phyloP scores from a whole-genome alignment of 2,113 vertebrate species.

The Aegypius monachus region DNA sequence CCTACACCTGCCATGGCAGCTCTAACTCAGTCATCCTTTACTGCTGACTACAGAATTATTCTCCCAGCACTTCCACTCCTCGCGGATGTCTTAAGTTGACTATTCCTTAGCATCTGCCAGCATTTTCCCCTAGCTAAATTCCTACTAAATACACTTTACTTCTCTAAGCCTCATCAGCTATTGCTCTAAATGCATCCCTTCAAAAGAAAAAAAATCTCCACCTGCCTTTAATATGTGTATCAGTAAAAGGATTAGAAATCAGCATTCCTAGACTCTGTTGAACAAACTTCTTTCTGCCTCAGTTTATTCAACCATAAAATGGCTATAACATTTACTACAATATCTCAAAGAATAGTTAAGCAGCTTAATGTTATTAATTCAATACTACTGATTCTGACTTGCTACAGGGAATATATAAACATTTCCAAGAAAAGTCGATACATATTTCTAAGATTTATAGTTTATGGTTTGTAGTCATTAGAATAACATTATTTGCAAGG shows the following conservation, averaged over 20 bases:
- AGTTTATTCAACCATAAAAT: slow-evolving; percentile 11
- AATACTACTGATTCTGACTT: background rate
- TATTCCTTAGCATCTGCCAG: slow-evolving; percentile 1
- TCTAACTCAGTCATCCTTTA: background rate
- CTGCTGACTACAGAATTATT: background rate
- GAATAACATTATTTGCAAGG: background rate
- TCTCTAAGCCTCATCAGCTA: background rate
- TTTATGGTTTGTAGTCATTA: background rate
- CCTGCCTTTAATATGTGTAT: background rate
- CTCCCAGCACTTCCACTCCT: background rate
- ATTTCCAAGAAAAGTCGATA: background rate
- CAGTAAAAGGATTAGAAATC: background rate
- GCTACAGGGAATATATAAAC: background rate
- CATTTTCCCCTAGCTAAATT: background rate
- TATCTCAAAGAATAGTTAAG: slow-evolving; percentile 3
- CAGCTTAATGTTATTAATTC: background rate
- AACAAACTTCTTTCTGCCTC: background rate
- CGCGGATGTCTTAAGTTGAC: slow-evolving; percentile 17
- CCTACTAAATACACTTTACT: background rate
- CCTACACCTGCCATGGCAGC: background rate
- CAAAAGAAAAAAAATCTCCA: background rate
- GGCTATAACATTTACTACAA: background rate
- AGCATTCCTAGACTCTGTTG: background rate
- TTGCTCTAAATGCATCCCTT: background rate
- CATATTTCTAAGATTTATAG: background rate